Evolutionary conservation across 2,113 vertebrate species (phyloP).

Genomic region (Anarrhichthys ocellatus): DNA sequence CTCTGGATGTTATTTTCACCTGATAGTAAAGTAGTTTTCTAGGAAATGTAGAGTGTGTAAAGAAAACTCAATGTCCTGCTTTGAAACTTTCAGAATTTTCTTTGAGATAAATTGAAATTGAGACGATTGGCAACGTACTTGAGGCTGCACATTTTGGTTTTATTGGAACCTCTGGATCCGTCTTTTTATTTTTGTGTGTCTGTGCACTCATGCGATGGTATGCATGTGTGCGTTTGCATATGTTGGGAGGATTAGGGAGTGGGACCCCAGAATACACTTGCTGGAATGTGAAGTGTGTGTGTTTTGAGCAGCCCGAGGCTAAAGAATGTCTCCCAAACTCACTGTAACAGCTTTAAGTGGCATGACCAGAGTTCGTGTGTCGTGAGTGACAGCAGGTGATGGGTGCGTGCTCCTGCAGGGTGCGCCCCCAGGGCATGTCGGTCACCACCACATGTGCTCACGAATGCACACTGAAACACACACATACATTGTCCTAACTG

Average conservation of each 20-base stretch:
- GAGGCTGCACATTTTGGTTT: background rate
- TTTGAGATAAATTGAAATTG: constrained; percentile 19
- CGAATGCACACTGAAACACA: background rate
- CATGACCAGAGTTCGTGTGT: constrained; percentile 39
- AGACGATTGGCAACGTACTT: constrained; percentile 6
- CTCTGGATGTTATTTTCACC: constrained; percentile 34
- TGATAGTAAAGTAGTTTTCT: constrained; percentile 12
- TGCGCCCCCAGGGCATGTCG: constrained; percentile 33
- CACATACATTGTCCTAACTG: constrained; percentile 11
- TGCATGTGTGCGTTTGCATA: constrained; percentile 71
- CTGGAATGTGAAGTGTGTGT: constrained; percentile 78
- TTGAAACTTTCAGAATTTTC: constrained; percentile 20
- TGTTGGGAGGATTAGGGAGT: constrained; percentile 73
- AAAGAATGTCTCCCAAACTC: constrained; percentile 69
- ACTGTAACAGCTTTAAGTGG: constrained; percentile 66
- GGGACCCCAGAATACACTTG: constrained; percentile 75
- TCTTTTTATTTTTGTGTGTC: constrained; percentile 41
- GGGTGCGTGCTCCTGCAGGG: constrained; percentile 51
- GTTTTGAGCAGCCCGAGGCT: constrained; percentile 63
- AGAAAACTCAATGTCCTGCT: background rate
- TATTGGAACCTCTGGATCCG: constrained; percentile 39
- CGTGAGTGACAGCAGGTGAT: constrained; percentile 76
- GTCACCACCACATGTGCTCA: constrained; percentile 39
- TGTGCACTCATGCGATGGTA: constrained; percentile 38
- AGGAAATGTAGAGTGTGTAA: background rate